Percentiles rank a stretch among this genome's conserved stretches.
These are phyloP conservation scores for Conistra vaccinii DNA, from an alignment of 2,888 invertebrate species.

Conservation along the genomic window DNA sequence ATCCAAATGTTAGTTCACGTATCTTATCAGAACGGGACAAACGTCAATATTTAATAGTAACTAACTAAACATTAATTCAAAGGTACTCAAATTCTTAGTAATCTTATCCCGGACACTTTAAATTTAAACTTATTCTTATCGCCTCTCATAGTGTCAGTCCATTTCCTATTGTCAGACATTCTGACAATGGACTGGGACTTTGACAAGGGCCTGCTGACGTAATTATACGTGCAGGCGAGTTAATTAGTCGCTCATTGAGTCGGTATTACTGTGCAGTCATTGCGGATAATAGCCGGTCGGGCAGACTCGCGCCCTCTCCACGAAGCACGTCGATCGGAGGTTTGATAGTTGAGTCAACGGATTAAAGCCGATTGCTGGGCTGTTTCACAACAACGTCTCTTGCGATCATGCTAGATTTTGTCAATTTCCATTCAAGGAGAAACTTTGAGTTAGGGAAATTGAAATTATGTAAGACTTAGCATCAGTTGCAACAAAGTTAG, in stretches of 20 bases:
- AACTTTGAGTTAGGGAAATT: conserved; percentile 46
- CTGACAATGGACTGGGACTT: conserved; percentile 57
- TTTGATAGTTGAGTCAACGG: conserved; percentile 51
- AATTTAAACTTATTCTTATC: conserved; percentile 62
- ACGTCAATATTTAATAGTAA: conserved; percentile 43
- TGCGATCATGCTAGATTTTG: conserved; percentile 56
- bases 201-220: conserved; percentile 67
- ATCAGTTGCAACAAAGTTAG: conserved; percentile 15
- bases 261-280: conserved; percentile 66
- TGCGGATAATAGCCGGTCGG: conserved; percentile 62
- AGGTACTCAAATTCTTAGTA: conserved; percentile 57
- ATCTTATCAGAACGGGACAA: conserved; percentile 50
- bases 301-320: conserved; percentile 55
- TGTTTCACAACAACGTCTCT: conserved; percentile 49
- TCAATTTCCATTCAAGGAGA: conserved; percentile 48
- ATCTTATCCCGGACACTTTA: conserved; percentile 59
- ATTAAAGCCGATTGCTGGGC: conserved; percentile 41
- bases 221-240: conserved; percentile 73
- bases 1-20: conserved; percentile 52
- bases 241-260: conserved; percentile 75
- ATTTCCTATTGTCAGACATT: conserved; percentile 64
- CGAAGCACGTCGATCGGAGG: conserved; percentile 47
- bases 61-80: conserved; percentile 45
- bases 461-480: conserved; percentile 33
- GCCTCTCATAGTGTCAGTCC: conserved; percentile 58